Percentiles rank a stretch among this genome's conserved stretches.
Conservation (phyloP, 2,113 vertebrate species). For the Perca flavescens region DNA sequence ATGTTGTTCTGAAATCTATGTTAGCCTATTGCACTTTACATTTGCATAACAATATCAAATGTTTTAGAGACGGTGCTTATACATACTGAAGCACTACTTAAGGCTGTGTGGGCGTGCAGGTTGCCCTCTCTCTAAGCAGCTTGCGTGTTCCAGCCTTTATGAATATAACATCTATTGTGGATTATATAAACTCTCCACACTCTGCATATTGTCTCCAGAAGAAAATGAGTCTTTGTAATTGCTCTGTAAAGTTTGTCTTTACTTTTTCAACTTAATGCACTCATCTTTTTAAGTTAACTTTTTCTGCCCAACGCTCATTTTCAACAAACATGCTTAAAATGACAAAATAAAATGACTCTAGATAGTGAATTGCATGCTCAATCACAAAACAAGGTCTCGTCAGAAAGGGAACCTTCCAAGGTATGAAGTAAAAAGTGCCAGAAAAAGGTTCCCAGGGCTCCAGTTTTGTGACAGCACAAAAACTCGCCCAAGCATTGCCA, state of each 20-base stretch:
- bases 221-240: not conserved
- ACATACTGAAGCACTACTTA: slow-evolving; percentile 49
- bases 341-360: not conserved
- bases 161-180: slow-evolving; percentile 20
- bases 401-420: not conserved
- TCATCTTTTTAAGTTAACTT: not conserved
- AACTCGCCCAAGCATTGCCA: too few relatives aligned
- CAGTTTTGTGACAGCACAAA: too few relatives aligned
- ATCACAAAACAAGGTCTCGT: not conserved
- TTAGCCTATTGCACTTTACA: slow-evolving; percentile 24
- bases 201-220: not conserved
- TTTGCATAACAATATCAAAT: slow-evolving; percentile 53
- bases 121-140: slow-evolving; percentile 9
- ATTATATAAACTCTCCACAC: slow-evolving; percentile 30
- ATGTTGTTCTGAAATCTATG: slow-evolving; percentile 8
- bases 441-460: not conserved
- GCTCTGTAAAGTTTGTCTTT: not conserved
- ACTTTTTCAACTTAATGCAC: not conserved
- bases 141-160: not conserved
- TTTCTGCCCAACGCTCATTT: not conserved
- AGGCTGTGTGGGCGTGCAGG: slow-evolving; percentile 23
- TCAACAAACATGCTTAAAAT: not conserved
- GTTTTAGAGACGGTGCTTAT: slow-evolving; percentile 29
- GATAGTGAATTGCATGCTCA: not conserved
- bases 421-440: not conserved